Evolutionary conservation across 2,797 vertebrate genomes (phyloP).

Genomic region (Uromys caudimaculatus): DNA sequence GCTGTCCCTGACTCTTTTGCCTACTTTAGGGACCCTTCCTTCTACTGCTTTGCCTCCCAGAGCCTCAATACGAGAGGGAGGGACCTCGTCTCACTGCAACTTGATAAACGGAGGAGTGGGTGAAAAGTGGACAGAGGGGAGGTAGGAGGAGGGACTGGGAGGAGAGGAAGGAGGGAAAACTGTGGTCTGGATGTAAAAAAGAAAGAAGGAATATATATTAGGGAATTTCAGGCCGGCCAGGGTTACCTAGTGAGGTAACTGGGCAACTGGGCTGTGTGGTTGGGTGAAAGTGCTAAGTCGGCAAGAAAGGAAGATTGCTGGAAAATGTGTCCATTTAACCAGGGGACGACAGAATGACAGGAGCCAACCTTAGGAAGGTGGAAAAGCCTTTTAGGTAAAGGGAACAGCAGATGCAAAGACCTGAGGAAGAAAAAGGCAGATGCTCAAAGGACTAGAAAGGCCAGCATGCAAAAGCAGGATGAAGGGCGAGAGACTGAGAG

Average conservation of each 20-base stretch:
- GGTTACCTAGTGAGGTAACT: not conserved
- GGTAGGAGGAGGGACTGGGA: not conserved
- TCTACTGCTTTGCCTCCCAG: not conserved
- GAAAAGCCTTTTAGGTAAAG: slow-evolving; percentile 7
- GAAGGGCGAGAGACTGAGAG: accelerated
- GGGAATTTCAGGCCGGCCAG: not conserved
- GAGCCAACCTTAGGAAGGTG: not conserved
- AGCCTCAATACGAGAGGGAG: not conserved
- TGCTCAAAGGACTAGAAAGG: not conserved
- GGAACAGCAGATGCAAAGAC: not conserved
- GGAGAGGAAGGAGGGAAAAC: not conserved
- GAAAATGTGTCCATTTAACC: not conserved
- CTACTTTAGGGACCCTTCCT: not conserved
- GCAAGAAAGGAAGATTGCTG: not conserved
- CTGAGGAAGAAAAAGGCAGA: not conserved
- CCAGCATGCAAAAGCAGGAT: not conserved
- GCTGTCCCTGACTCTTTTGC: not conserved
- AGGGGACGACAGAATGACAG: not conserved
- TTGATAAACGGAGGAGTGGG: not conserved
- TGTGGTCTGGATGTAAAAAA: not conserved
- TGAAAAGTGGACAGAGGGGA: not conserved
- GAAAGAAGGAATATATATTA: not conserved
- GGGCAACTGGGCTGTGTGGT: not conserved
- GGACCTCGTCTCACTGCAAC: not conserved
- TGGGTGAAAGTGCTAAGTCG: not conserved